Conservation (phyloP, 2,888 invertebrate species). For the Drosophila trichaetosa region DNA sequence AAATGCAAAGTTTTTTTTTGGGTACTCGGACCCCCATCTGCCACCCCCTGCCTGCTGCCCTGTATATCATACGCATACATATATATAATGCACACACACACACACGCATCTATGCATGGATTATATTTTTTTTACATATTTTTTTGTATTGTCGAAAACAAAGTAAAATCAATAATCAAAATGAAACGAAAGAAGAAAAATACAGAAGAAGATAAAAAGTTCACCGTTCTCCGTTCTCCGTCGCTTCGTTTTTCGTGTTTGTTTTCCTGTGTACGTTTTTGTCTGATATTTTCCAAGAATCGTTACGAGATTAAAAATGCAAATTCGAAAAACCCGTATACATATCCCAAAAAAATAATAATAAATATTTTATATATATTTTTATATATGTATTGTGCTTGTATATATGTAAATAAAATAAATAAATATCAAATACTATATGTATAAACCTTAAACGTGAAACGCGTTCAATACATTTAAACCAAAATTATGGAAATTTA, state of each 20-base stretch:
- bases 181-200: constrained; percentile 11
- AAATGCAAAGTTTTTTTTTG: constrained; percentile 19
- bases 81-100: constrained; percentile 4
- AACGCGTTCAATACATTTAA: constrained; percentile 15
- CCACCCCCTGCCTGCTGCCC: background rate
- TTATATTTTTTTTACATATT: constrained; percentile 41
- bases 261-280: constrained; percentile 43
- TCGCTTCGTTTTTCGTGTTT: constrained; percentile 40
- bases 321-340: constrained; percentile 34
- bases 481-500: background rate
- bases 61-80: background rate
- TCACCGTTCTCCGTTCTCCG: constrained; percentile 30
- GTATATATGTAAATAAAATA: constrained; percentile 5
- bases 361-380: background rate
- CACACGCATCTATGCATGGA: constrained; percentile 5
- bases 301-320: constrained; percentile 40
- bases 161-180: constrained; percentile 42
- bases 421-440: constrained; percentile 23
- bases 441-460: constrained; percentile 20
- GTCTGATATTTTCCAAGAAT: constrained; percentile 30
- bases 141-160: constrained; percentile 27
- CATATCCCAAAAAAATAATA: constrained; percentile 1
- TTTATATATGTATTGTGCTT: background rate
- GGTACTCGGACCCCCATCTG: background rate
- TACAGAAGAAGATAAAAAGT: constrained; percentile 12